phyloP scores from a whole-genome alignment of 1,140 invertebrate species.

The Panagrolaimus sp. region DNA sequence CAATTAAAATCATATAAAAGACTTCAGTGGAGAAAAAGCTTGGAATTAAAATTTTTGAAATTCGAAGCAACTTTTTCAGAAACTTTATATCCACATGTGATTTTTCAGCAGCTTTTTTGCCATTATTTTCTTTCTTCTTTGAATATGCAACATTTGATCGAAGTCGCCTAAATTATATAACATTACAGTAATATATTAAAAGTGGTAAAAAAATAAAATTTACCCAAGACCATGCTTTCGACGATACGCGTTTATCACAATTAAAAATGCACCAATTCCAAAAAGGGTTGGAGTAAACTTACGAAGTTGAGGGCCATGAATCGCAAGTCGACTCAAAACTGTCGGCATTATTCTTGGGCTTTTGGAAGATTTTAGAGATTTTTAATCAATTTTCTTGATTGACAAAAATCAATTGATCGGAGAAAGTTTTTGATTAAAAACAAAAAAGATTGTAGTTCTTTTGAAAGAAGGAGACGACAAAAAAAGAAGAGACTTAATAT shows the following conservation, averaged over 20 bases:
- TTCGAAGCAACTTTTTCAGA: conserved; percentile 70
- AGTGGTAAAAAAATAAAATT: conserved; percentile 9
- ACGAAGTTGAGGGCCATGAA: conserved; percentile 11
- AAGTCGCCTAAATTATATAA: background rate
- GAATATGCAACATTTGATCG: background rate
- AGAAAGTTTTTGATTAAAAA: too few relatives aligned
- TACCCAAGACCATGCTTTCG: conserved; percentile 29
- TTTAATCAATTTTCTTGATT: too few relatives aligned
- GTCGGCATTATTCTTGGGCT: conserved; percentile 17
- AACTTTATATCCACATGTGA: conserved; percentile 81
- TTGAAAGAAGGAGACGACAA: too few relatives aligned
- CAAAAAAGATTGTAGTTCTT: too few relatives aligned
- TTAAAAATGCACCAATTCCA: conserved; percentile 29
- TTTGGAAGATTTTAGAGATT: too few relatives aligned
- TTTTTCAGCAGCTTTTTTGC: conserved; percentile 65
- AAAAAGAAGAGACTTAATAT: too few relatives aligned
- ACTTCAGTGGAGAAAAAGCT: conserved; percentile 64
- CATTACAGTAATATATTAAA: conserved; percentile 14
- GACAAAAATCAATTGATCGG: too few relatives aligned
- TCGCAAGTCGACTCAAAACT: conserved; percentile 24
- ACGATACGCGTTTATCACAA: conserved; percentile 31
- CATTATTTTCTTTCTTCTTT: conserved; percentile 4
- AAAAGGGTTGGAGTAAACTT: conserved; percentile 34
- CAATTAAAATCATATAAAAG: conserved; percentile 76
- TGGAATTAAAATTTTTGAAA: conserved; percentile 80